Conservation (phyloP, 2,797 vertebrate species). For the Tympanoctomys barrerae region DNA sequence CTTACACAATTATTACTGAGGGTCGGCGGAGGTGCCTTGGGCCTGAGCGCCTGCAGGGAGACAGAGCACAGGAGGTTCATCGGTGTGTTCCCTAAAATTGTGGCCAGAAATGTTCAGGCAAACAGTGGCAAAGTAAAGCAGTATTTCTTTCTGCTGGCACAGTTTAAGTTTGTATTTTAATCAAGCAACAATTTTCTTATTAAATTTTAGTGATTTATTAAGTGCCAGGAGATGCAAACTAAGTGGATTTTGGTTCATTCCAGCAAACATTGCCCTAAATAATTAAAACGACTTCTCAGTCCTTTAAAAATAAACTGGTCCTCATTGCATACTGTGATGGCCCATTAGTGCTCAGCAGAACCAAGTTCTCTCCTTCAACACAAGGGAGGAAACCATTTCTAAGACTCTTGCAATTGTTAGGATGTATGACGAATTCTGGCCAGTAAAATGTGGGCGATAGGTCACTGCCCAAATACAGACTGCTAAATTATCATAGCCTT, state of each 20-base stretch:
- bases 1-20: not conserved
- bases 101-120: not conserved
- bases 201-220: not conserved
- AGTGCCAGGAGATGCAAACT: not conserved
- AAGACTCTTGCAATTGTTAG: not conserved
- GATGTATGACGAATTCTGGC: not conserved
- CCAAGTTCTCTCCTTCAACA: not conserved
- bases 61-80: not conserved
- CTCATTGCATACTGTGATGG: not conserved
- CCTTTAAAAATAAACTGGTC: not conserved
- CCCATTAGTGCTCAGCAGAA: not conserved
- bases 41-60: not conserved
- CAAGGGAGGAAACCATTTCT: not conserved
- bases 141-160: not conserved
- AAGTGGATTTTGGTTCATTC: not conserved
- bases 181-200: not conserved
- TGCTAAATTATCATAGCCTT: too few relatives aligned
- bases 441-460: not conserved
- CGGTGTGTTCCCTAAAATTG: not conserved
- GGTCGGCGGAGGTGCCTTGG: not conserved
- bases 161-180: constrained; percentile 48
- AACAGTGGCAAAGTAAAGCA: not conserved
- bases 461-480: too few relatives aligned
- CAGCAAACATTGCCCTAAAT: not conserved
- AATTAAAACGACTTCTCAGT: not conserved